Conservation (phyloP, 2,888 invertebrate species). For the Lathronympha strigana region DNA sequence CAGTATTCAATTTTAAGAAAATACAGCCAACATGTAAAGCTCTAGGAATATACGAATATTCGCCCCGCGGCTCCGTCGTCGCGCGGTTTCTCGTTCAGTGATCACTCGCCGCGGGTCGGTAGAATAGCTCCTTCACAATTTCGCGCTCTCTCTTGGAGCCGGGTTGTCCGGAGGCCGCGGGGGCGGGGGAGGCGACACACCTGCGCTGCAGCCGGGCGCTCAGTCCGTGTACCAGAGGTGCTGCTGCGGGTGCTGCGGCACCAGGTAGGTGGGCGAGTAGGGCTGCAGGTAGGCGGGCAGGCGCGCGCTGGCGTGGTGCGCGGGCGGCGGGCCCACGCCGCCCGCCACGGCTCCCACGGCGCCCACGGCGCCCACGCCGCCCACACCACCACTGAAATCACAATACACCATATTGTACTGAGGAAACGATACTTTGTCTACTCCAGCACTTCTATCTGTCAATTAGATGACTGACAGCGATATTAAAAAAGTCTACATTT, state of each 20-base stretch:
- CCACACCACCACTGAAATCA: slow-evolving; percentile 56
- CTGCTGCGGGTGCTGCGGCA: slow-evolving; percentile 83
- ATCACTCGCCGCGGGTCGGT: no score
- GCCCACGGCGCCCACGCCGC: slow-evolving; percentile 47
- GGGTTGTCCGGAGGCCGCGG: not conserved
- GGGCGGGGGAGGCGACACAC: no score
- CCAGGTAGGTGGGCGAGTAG: slow-evolving; percentile 78
- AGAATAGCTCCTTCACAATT: no score
- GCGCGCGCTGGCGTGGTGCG: slow-evolving; percentile 90
- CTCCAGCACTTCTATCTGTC: no score
- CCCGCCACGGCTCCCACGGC: slow-evolving; percentile 54
- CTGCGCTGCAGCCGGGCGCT: slow-evolving; percentile 38
- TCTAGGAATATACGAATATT: slow-evolving; percentile 1
- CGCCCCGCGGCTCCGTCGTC: not conserved
- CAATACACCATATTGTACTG: not conserved
- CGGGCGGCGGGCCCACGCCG: slow-evolving; percentile 91
- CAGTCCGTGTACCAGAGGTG: slow-evolving; percentile 92
- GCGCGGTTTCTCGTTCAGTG: not conserved
- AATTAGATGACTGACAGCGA: no score
- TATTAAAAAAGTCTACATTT: no score
- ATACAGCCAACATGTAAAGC: slow-evolving; percentile 8
- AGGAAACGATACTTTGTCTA: no score
- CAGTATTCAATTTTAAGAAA: slow-evolving; percentile 7
- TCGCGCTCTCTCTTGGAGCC: not conserved
- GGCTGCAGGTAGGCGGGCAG: slow-evolving; percentile 80